phyloP scores from a whole-genome alignment of 2,113 vertebrate genomes.

The Mohoua ochrocephala region DNA sequence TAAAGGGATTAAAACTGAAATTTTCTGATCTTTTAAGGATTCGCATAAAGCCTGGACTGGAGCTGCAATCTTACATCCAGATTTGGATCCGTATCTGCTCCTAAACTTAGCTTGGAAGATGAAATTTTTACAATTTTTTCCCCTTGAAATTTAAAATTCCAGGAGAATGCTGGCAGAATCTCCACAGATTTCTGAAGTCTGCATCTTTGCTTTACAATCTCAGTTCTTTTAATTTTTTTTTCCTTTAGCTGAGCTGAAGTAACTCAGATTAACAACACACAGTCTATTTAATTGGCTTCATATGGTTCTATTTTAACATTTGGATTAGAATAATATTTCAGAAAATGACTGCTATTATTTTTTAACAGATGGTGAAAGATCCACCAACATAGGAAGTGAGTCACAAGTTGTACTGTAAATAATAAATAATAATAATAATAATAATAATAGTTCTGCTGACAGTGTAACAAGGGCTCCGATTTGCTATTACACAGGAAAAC shows the following conservation, averaged over 20 bases:
- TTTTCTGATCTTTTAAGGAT: conserved; percentile 1
- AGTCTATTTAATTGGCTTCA: conserved; percentile 56
- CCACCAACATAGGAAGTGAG: conserved; percentile 60
- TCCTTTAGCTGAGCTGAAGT: conserved; percentile 21
- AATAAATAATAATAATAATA: conserved; percentile 65
- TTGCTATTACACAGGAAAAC: conserved; percentile 36
- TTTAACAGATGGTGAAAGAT: conserved; percentile 58
- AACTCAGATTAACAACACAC: conserved; percentile 48
- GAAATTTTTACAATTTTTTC: background rate
- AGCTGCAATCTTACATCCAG: background rate
- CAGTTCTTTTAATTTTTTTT: background rate
- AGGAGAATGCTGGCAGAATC: background rate
- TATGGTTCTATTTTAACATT: conserved; percentile 58
- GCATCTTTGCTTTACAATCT: conserved; percentile 10
- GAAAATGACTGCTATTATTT: conserved; percentile 61
- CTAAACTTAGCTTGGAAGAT: background rate
- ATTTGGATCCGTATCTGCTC: background rate
- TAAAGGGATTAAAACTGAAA: background rate
- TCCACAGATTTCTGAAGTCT: background rate
- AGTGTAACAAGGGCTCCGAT: conserved; percentile 57
- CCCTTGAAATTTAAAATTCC: conserved; percentile 15
- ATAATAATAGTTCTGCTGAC: conserved; percentile 62
- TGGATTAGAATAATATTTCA: conserved; percentile 58
- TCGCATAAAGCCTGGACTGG: conserved; percentile 11
- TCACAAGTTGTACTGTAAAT: conserved; percentile 64